Evolutionary conservation across 2,797 vertebrate genomes (phyloP).

Genomic region (Amniataba percoides): DNA sequence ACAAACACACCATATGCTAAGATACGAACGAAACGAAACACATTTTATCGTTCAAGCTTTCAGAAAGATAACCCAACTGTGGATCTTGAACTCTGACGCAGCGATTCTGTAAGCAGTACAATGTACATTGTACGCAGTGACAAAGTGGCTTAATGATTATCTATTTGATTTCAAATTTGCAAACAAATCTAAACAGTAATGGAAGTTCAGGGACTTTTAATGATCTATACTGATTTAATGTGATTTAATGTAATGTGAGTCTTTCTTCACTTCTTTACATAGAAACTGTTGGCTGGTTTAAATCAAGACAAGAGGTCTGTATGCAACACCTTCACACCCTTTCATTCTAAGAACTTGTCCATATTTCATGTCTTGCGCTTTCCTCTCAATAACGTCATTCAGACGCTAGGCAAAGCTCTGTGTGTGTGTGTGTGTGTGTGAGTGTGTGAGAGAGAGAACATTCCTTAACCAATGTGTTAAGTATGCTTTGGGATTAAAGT

Average conservation of each 20-base stretch:
- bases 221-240: background rate
- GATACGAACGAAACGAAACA: background rate
- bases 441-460: no score
- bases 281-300: background rate
- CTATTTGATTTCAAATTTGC: background rate
- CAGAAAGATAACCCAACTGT: background rate
- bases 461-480: background rate
- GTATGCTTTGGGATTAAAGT: slow-evolving; percentile 24
- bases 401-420: background rate
- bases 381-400: background rate
- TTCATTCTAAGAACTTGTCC: background rate
- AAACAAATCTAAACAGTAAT: background rate
- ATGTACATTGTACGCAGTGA: background rate
- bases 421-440: background rate
- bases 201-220: background rate
- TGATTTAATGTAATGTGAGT: background rate
- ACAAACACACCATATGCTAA: background rate
- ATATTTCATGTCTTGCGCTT: background rate
- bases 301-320: background rate
- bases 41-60: background rate
- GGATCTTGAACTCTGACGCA: slow-evolving; percentile 19
- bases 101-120: slow-evolving; percentile 1
- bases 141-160: slow-evolving; percentile 23
- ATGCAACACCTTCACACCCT: background rate
- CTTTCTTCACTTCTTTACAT: background rate